Evolutionary conservation across 2,797 vertebrate species (phyloP).

Genomic region (Enteromius argenteus): DNA sequence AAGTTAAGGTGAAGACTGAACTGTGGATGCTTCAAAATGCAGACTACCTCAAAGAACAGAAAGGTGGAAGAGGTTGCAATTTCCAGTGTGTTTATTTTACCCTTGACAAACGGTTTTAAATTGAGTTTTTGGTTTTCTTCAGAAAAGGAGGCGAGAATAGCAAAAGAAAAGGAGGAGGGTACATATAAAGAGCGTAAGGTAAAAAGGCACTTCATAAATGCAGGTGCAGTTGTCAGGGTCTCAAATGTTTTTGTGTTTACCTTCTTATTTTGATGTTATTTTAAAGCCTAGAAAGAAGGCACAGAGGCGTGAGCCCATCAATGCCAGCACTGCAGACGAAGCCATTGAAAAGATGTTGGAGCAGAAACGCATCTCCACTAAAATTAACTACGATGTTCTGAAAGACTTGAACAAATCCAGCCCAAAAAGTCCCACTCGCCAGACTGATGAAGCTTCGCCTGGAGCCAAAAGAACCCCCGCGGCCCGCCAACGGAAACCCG

Average conservation of each 20-base stretch:
- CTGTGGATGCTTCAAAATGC: conserved; percentile 96
- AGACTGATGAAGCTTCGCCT: conserved; percentile 60
- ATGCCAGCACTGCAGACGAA: conserved; percentile 91
- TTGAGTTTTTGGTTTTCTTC: conserved; percentile 60
- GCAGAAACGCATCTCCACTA: conserved; percentile 94
- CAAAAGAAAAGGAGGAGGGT: conserved; percentile 95
- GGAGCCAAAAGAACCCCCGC: conserved; percentile 63
- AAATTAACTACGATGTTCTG: conserved; percentile 98
- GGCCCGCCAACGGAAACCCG: conserved; percentile 71
- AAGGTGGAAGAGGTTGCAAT: conserved; percentile 75
- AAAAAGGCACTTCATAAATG: conserved; percentile 37
- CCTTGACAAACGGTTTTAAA: not conserved
- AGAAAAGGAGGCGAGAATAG: conserved; percentile 95
- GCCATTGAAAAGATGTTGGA: conserved; percentile 98
- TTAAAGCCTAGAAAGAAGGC: conserved; percentile 67
- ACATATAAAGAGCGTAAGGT: conserved; percentile 97
- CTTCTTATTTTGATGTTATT: not conserved
- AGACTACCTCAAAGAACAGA: conserved; percentile 94
- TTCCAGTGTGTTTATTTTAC: not conserved
- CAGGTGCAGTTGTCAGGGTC: not conserved
- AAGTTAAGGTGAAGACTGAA: conserved; percentile 91
- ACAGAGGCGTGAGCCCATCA: conserved; percentile 83
- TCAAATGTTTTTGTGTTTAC: not conserved
- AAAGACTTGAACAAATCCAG: conserved; percentile 86
- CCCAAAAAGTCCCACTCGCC: conserved; percentile 74